These are phyloP conservation scores for Epinephelus cyanopodus DNA, from an alignment of 2,113 vertebrate genomes.

Conservation along the genomic window DNA sequence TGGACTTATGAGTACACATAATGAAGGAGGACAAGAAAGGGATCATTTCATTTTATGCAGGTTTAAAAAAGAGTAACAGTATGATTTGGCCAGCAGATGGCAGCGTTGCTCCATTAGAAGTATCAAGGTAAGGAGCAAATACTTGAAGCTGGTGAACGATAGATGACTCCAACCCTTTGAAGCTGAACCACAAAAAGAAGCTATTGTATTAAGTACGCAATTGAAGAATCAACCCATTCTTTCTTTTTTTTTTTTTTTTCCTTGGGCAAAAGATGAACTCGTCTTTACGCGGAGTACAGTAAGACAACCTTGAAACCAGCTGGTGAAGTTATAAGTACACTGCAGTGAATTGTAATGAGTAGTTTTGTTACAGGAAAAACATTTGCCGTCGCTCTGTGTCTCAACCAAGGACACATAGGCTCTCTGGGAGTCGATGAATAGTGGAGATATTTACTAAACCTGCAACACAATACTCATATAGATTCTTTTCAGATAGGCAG, in stretches of 20 bases:
- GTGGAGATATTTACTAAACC: neutral
- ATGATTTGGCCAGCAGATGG: constrained; percentile 62
- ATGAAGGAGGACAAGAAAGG: neutral
- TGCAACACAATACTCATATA: neutral
- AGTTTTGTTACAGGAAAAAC: constrained; percentile 9
- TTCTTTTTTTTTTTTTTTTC: constrained; percentile 1
- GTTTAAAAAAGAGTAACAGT: constrained; percentile 6
- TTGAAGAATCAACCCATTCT: neutral
- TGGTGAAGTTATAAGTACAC: neutral
- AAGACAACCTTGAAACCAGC: constrained; percentile 9
- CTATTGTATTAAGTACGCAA: neutral
- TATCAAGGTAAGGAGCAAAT: neutral
- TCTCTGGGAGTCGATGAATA: neutral
- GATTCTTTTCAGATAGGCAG: neutral
- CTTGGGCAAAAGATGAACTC: neutral
- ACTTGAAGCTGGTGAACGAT: neutral
- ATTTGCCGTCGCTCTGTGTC: neutral
- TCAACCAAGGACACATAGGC: constrained; percentile 24
- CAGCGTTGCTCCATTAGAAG: constrained; percentile 4
- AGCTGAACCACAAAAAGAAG: constrained; percentile 1
- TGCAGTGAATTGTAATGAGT: neutral
- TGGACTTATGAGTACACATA: neutral
- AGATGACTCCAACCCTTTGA: neutral
- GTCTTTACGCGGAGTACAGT: neutral
- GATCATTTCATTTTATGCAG: neutral